Conservation (phyloP, 2,797 vertebrate genomes). For the Hyperoplus immaculatus region DNA sequence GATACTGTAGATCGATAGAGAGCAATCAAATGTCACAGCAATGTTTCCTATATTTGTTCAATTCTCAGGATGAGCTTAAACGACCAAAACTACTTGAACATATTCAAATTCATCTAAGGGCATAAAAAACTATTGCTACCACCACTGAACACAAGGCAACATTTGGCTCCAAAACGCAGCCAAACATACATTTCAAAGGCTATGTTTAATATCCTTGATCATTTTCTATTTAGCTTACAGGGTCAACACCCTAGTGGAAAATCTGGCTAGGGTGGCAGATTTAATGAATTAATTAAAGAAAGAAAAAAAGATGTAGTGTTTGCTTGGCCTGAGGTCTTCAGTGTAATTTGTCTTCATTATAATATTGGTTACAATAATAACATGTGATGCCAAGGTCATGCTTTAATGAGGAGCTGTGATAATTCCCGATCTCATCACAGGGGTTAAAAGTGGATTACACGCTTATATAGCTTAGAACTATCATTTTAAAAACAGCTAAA, state of each 20-base stretch:
- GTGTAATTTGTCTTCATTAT: conserved; percentile 65
- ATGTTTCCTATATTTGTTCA: too few species aligned
- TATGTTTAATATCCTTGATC: conserved; percentile 56
- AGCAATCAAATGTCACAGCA: too few species aligned
- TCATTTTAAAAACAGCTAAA: conserved; percentile 65
- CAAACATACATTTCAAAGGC: conserved; percentile 50
- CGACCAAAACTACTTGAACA: background rate
- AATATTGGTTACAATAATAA: conserved; percentile 66
- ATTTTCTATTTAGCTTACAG: conserved; percentile 55
- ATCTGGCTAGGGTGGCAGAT: conserved; percentile 58
- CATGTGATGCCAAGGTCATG: conserved; percentile 59
- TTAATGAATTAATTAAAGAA: conserved; percentile 61
- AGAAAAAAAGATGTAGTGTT: conserved; percentile 52
- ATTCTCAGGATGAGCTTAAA: background rate
- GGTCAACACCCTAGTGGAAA: conserved; percentile 42
- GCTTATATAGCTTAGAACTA: conserved; percentile 49
- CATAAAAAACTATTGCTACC: conserved; percentile 30
- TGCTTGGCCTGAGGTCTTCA: conserved; percentile 46
- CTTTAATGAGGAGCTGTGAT: conserved; percentile 73
- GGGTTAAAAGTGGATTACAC: conserved; percentile 74
- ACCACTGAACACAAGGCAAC: conserved; percentile 8
- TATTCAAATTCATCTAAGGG: background rate
- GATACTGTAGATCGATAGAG: too few species aligned
- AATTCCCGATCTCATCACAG: conserved; percentile 72
- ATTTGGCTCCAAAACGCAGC: conserved; percentile 45